Percentiles rank a stretch among this genome's conserved stretches.
phyloP scores from a whole-genome alignment of 1,140 invertebrate genomes.

The Rhopalosiphum padi region DNA sequence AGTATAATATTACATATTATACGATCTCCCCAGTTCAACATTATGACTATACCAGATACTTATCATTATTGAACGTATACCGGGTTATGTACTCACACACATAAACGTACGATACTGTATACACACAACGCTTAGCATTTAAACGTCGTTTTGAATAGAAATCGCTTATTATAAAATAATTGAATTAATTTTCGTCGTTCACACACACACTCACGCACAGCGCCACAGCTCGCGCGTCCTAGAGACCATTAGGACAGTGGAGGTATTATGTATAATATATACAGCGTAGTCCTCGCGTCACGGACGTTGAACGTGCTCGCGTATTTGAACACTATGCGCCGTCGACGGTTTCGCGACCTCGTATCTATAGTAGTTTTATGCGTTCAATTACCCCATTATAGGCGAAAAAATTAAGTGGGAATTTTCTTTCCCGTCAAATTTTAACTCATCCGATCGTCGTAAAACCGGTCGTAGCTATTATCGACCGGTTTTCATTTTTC shows the following conservation, averaged over 20 bases:
- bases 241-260: background rate
- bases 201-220: background rate
- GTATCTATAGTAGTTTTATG: background rate
- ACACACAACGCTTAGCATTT: background rate
- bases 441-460: background rate
- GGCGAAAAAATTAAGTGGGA: background rate
- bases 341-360: conserved; percentile 24
- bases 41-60: background rate
- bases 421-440: background rate
- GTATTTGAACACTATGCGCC: conserved; percentile 1
- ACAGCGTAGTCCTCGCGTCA: background rate
- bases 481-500: conserved; percentile 16
- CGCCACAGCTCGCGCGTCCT: conserved; percentile 12
- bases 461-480: background rate
- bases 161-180: conserved; percentile 44
- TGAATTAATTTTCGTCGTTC: conserved; percentile 32
- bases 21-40: background rate
- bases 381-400: background rate
- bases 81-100: background rate
- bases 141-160: conserved; percentile 44
- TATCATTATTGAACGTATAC: background rate
- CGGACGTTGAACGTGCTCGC: background rate
- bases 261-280: background rate
- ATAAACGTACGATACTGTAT: background rate
- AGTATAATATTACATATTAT: background rate